A percentile compares a stretch with the other conserved stretches of the same genome.
Conservation (phyloP, 2,888 invertebrate species). For the Rhamnusium bicolor region DNA sequence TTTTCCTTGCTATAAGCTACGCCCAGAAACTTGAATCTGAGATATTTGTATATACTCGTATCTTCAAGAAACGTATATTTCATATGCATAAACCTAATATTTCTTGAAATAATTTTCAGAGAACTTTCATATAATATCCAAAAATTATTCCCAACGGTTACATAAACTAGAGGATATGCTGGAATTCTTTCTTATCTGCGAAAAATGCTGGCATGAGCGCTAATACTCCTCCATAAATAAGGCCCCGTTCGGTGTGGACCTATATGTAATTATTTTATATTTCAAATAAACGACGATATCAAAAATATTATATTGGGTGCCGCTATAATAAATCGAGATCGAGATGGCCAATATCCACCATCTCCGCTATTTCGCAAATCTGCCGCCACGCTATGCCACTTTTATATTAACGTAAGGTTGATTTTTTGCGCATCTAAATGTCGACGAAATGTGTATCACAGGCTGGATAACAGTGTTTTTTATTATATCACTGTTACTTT, state of each 20-base stretch:
- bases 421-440: conserved; percentile 25
- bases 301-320: conserved; percentile 58
- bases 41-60: not conserved
- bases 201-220: conserved; percentile 46
- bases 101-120: not conserved
- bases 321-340: conserved; percentile 61
- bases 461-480: not conserved
- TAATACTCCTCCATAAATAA: conserved; percentile 46
- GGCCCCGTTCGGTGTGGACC: conserved; percentile 9
- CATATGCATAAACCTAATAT: conserved; percentile 17
- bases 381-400: conserved; percentile 40
- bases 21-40: not conserved
- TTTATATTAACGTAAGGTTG: conserved; percentile 22
- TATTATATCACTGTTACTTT: conserved; percentile 1
- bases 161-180: conserved; percentile 46
- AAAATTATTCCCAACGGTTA: conserved; percentile 50
- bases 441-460: not conserved
- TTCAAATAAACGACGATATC: conserved; percentile 57
- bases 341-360: conserved; percentile 52
- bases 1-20: not conserved
- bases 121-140: conserved; percentile 50
- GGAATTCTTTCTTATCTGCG: conserved; percentile 46
- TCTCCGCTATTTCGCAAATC: conserved; percentile 56
- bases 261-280: conserved; percentile 48
- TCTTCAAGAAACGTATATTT: not conserved